Percentiles rank a stretch among this genome's conserved stretches.
phyloP scores from a whole-genome alignment of 35 echinoderm and acorn worm species.

The Holothuria glaberrima region DNA sequence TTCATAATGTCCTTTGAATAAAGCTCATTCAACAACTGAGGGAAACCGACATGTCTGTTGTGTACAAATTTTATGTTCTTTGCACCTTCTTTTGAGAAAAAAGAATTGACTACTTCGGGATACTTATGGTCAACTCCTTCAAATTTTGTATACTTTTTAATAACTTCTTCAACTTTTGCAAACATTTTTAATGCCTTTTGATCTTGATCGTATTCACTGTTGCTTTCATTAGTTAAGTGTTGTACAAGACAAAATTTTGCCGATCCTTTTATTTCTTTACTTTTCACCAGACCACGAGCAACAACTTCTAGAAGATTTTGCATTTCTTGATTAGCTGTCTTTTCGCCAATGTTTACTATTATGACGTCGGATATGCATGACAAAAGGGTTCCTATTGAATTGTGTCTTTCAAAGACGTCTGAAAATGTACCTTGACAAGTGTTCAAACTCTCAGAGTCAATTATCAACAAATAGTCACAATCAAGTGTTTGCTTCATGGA shows the following conservation, averaged over 20 bases:
- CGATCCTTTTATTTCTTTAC: conserved; percentile 34
- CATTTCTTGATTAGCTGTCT: background rate
- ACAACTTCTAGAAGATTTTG: background rate
- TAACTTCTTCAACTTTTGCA: background rate
- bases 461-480: background rate
- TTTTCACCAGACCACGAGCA: background rate
- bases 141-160: background rate
- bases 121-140: background rate
- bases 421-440: too few species aligned
- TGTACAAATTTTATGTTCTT: background rate
- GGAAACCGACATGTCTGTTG: background rate
- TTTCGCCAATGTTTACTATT: background rate
- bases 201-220: background rate
- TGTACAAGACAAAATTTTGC: conserved; percentile 38
- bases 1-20: background rate
- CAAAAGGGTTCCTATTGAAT: background rate
- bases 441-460: background rate
- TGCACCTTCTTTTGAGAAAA: background rate
- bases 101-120: background rate
- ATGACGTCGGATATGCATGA: conserved; percentile 25
- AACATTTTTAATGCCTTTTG: background rate
- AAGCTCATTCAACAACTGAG: background rate
- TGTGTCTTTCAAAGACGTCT: background rate
- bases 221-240: background rate
- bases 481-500: background rate